Evolutionary conservation across 2,113 vertebrate species (phyloP).

Genomic region (Oncorhynchus clarkii): DNA sequence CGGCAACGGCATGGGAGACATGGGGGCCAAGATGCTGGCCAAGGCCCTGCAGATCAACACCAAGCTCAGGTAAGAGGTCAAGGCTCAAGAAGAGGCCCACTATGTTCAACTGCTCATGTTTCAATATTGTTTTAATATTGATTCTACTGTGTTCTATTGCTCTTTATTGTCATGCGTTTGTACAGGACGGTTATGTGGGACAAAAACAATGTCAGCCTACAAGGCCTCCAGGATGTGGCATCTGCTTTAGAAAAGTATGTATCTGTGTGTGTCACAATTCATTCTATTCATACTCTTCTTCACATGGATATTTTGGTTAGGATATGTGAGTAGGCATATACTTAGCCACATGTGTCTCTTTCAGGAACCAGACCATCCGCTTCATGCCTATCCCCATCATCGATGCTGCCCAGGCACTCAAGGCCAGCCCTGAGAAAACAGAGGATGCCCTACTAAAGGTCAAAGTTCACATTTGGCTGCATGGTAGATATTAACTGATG

Average conservation of each 20-base stretch:
- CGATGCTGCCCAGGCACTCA: constrained; percentile 94
- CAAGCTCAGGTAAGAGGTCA: constrained; percentile 84
- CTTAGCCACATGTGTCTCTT: not conserved
- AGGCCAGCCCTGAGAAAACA: constrained; percentile 91
- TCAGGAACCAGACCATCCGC: constrained; percentile 92
- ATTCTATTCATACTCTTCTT: too few species aligned
- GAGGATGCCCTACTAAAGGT: constrained; percentile 96
- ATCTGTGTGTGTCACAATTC: not conserved
- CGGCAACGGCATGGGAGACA: constrained; percentile 95
- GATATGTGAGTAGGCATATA: too few species aligned
- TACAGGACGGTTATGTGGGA: constrained; percentile 94
- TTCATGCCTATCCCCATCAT: constrained; percentile 97
- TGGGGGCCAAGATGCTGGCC: constrained; percentile 96
- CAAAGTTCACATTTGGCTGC: constrained; percentile 6
- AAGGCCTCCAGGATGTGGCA: constrained; percentile 94
- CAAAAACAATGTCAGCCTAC: constrained; percentile 88
- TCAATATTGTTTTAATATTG: too few species aligned
- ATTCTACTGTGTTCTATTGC: not conserved
- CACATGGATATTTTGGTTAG: too few species aligned
- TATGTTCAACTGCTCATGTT: not conserved
- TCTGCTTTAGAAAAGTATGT: constrained; percentile 95
- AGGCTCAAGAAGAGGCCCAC: not conserved
- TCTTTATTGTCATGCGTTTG: not conserved
- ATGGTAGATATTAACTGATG: not conserved
- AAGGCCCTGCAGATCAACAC: constrained; percentile 98